phyloP scores from a whole-genome alignment of 2,888 invertebrate genomes.

The Anthrax anthrax region DNA sequence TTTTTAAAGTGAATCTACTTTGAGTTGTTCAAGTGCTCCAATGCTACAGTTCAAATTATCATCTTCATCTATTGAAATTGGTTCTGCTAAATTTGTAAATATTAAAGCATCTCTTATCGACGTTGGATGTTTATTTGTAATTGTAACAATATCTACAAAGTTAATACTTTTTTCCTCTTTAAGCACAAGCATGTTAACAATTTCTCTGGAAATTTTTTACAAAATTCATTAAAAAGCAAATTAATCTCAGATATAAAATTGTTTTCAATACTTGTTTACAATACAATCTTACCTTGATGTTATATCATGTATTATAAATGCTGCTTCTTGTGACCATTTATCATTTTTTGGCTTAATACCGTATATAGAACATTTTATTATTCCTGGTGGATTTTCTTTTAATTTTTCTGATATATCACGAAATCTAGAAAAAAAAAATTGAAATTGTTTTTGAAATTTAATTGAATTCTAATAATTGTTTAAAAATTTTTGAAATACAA shows the following conservation, averaged over 20 bases:
- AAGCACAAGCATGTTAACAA: constrained; percentile 17
- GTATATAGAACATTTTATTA: constrained; percentile 43
- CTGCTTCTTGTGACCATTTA: constrained; percentile 41
- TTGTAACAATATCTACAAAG: constrained; percentile 34
- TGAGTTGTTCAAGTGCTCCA: background rate
- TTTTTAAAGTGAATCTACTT: constrained; percentile 3
- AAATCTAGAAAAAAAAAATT: constrained; percentile 27
- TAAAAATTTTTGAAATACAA: no score
- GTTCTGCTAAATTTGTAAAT: constrained; percentile 23
- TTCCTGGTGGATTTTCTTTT: constrained; percentile 37
- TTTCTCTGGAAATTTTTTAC: constrained; percentile 19
- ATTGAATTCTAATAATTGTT: no score
- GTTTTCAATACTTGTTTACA: no score
- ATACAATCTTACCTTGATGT: constrained; percentile 39
- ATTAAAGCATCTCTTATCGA: constrained; percentile 35
- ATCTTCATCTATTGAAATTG: constrained; percentile 10
- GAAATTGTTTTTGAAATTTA: no score
- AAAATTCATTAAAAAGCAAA: no score
- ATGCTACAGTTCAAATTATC: constrained; percentile 2
- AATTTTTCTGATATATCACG: constrained; percentile 36
- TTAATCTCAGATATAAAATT: no score
- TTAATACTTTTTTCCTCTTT: constrained; percentile 17
- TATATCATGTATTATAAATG: constrained; percentile 42
- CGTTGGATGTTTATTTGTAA: constrained; percentile 21
- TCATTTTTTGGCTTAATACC: constrained; percentile 39